A percentile compares a stretch with the other conserved stretches of the same genome.
Conservation (phyloP, 2,888 invertebrate species). For the Andrena trimmerana region DNA sequence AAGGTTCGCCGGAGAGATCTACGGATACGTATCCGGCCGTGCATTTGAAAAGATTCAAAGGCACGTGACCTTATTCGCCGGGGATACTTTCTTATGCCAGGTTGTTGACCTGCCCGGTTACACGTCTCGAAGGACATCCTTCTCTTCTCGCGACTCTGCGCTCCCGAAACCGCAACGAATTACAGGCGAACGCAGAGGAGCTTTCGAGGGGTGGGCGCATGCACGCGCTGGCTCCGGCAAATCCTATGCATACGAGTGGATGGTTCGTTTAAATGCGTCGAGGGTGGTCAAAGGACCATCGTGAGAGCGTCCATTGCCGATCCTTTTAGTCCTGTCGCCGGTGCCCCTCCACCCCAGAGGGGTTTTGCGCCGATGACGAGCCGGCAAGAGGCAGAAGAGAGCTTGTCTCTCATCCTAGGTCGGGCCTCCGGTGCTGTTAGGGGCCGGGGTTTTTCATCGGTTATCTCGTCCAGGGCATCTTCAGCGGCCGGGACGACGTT, state of each 20-base stretch:
- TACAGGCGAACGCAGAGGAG: background rate
- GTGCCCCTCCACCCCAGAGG: background rate
- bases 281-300: slow-evolving; percentile 47
- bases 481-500: slow-evolving; percentile 70
- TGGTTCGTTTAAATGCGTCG: slow-evolving; percentile 33
- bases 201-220: background rate
- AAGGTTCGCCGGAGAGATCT: slow-evolving; percentile 23
- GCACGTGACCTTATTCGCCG: slow-evolving; percentile 55
- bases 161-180: background rate
- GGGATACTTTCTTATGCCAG: slow-evolving; percentile 20
- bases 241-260: slow-evolving; percentile 2
- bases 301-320: slow-evolving; percentile 4
- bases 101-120: slow-evolving; percentile 21
- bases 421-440: background rate
- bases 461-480: slow-evolving; percentile 72
- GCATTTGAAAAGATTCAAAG: slow-evolving; percentile 53
- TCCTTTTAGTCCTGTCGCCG: slow-evolving; percentile 51
- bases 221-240: background rate
- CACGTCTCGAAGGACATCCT: background rate
- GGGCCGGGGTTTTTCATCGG: slow-evolving; percentile 67
- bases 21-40: slow-evolving; percentile 41
- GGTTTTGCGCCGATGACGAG: background rate
- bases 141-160: background rate
- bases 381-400: background rate
- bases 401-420: background rate